A percentile compares a stretch with the other conserved stretches of the same genome.
Conservation (phyloP, 2,888 invertebrate species). For the Acrobasis consociella region DNA sequence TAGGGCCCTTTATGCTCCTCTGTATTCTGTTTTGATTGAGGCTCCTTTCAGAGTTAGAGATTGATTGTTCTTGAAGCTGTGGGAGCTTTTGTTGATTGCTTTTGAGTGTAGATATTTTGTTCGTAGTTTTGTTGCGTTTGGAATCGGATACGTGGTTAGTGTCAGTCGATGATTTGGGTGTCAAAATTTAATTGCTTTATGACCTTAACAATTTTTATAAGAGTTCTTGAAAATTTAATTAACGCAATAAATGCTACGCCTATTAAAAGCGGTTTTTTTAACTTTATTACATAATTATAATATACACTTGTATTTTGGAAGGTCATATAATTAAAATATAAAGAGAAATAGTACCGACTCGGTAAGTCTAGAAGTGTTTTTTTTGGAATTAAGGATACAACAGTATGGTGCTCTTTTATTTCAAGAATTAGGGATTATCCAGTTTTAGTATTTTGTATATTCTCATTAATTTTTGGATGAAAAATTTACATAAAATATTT, state of each 20-base stretch:
- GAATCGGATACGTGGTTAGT: constrained; percentile 32
- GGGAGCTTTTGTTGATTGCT: constrained; percentile 74
- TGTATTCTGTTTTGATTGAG: constrained; percentile 81
- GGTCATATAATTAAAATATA: no score
- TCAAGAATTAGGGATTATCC: no score
- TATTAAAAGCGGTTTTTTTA: neutral
- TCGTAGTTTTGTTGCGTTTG: constrained; percentile 53
- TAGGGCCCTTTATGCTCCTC: constrained; percentile 76
- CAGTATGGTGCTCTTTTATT: no score
- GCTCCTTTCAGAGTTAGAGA: constrained; percentile 76
- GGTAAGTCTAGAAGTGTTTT: no score
- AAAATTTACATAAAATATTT: no score
- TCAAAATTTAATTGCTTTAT: constrained; percentile 13
- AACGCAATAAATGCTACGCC: neutral
- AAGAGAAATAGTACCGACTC: no score
- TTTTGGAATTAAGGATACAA: no score
- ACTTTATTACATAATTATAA: no score
- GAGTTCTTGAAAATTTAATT: constrained; percentile 7
- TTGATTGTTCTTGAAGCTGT: constrained; percentile 78
- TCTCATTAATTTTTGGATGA: no score
- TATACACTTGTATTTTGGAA: no score
- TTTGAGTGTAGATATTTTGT: constrained; percentile 73
- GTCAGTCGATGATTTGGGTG: constrained; percentile 22
- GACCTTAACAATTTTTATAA: neutral
- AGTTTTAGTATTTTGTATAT: no score